Base-by-base conservation (phyloP, 2,888 invertebrate species). In the Eupsilia transversa region DNA sequence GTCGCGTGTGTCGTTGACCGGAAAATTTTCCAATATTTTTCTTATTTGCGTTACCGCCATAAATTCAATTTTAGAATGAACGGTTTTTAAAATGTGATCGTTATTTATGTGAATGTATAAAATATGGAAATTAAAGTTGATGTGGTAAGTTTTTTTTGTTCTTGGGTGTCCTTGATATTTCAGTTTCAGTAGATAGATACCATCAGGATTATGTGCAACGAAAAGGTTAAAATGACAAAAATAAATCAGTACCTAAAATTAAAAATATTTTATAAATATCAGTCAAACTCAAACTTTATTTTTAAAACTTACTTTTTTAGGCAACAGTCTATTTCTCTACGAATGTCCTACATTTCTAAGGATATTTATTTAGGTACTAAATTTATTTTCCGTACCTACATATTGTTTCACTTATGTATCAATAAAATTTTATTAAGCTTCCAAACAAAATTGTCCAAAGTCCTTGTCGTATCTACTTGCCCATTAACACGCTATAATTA, bases 101-200 rank as follows among this genome's bases (percentile, higher is more conserved):
- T 71, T 69, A 43, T 70, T 23, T 73, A 72, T 69, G 73, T 79
- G 79, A 27, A 23, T 74, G 52, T 9, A 2, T 30, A n/a, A n/a
- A 89, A 88, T 87, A 94, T 96, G 94, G 95, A 96, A 91, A 90
- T 95, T 68, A 93, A 93, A 87, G 96, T 94, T 69, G 96, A 96
- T 75, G 95, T 96, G 93, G 96, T 96, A 80, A 94, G 96, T 86
- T 61, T 49, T 41, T 69, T 60, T 10, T 52, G 7, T 35, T 41
- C 2, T 41, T n/a, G 0, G 9, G 14, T 30, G 27, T 43, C 5
- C 6, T 57, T 69, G n/a, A 33, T 49, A 9, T 69, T 70, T 14
- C 10, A 52, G 52, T 33, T 76, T 20, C 10, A 65, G 52, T 49
- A 23, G 23, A 10, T 35, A 35, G 5, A 1, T 38, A 17, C 4